Evolutionary conservation across 2,113 vertebrate genomes (phyloP).

Genomic region (Damaliscus lunatus): DNA sequence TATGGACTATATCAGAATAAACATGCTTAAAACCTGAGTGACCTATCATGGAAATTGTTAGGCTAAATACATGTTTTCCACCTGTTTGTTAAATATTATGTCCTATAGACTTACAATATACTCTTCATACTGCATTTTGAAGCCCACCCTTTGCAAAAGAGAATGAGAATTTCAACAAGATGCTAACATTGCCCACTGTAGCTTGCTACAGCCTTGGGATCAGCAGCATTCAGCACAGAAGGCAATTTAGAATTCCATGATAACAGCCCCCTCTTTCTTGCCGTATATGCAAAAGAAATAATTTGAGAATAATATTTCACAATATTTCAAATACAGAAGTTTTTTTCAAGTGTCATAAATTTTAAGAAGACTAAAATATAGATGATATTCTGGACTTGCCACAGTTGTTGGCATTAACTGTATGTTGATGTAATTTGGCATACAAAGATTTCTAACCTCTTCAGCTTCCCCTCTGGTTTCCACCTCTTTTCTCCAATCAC

Average conservation of each 20-base stretch:
- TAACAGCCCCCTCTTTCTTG: not conserved
- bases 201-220: not conserved
- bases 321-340: not conserved
- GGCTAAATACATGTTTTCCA: not conserved
- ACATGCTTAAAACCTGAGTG: not conserved
- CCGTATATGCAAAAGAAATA: not conserved
- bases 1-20: not conserved
- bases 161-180: not conserved
- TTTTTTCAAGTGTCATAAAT: not conserved
- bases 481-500: not conserved
- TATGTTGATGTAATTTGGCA: not conserved
- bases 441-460: not conserved
- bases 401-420: not conserved
- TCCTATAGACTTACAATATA: not conserved
- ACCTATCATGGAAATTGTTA: not conserved
- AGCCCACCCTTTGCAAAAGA: not conserved
- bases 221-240: not conserved
- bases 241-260: not conserved
- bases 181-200: not conserved
- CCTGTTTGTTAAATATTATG: not conserved
- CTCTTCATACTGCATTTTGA: not conserved
- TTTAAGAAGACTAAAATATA: not conserved
- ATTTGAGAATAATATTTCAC: not conserved
- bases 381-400: not conserved
- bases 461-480: not conserved